Evolutionary conservation across 1,140 invertebrate species (phyloP), one percentile per base, ranked within the genome.

Genomic region (Calliopsis andreniformis): DNA sequence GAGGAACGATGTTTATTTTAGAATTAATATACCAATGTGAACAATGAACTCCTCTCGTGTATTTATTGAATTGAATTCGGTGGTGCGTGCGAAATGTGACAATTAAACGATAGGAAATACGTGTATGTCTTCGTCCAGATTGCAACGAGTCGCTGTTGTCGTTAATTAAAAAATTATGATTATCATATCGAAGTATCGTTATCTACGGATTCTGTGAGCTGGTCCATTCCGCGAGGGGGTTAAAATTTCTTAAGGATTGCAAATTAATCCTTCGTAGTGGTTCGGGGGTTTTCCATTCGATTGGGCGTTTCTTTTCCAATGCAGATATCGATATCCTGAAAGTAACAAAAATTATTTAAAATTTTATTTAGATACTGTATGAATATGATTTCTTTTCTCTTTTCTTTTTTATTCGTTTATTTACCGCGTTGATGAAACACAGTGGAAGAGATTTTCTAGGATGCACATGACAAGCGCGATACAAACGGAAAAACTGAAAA

Each of bases 391-490:
- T n/a, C n/a, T n/a, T n/a, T n/a, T n/a, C n/a, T n/a, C n/a, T n/a
- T n/a, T n/a, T n/a, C n/a, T 28, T 45, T 8, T 32, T 30, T 18
- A 10, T 53, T 14, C 28, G 28, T 7, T 14, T 25, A 12, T 4
- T 68, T 28, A 84, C 73, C 78, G 25, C 45, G 35, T 35, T 0
- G 61, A 35, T 4, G 28, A 35, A 10, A 76, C 1, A 28, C 59
- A 69, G 14, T 43, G 59, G 16, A 81, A 0, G 7, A 84, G 18
- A 23, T 84, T 81, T 14, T 85, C 83, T 6, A 32, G 16, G 12
- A 78, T 39, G 56, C 79, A 86, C 16, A 86, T 68, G 0, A 75
- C 18, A 5, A 83, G 12, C 3, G 84, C 63, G 16, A 86, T 7
- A 10, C 18, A 5, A 2, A 56, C 47, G 10, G 61, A 45, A 2